Evolutionary conservation across 1,140 invertebrate species (phyloP).

Genomic region (Drosophila punjabiensis): DNA sequence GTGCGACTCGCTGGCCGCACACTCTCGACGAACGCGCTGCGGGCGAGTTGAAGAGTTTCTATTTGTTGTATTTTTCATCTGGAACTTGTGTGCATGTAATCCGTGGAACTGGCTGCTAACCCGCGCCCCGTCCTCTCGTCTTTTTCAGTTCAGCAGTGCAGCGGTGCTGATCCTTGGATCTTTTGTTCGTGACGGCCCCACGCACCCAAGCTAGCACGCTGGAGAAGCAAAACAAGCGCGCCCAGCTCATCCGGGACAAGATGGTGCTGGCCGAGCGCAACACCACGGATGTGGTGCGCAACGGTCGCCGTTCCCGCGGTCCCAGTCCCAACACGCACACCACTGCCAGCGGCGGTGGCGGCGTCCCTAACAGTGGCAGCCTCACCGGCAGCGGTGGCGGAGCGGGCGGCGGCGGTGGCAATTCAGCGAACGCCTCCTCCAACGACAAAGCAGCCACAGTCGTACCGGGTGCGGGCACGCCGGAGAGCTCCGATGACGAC

Average conservation of each 20-base stretch:
- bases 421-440: constrained; percentile 16
- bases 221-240: constrained; percentile 83
- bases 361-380: constrained; percentile 20
- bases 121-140: not conserved
- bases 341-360: constrained; percentile 77
- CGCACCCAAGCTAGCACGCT: constrained; percentile 49
- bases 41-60: constrained; percentile 58
- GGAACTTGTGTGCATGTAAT: constrained; percentile 9
- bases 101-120: constrained; percentile 1
- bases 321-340: constrained; percentile 94
- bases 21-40: constrained; percentile 54
- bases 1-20: constrained; percentile 57
- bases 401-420: constrained; percentile 33
- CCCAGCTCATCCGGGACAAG: constrained; percentile 84
- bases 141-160: constrained; percentile 16
- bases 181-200: constrained; percentile 18
- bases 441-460: constrained; percentile 60
- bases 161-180: constrained; percentile 23
- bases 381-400: constrained; percentile 35
- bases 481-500: constrained; percentile 93
- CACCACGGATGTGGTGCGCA: constrained; percentile 91
- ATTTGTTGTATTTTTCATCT: constrained; percentile 51
- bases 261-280: constrained; percentile 96
- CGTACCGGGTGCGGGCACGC: constrained; percentile 84
- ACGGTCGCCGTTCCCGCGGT: constrained; percentile 94